Percentiles rank a stretch among this genome's conserved stretches.
Evolutionary conservation across 2,113 vertebrate species (phyloP).

Genomic region (Rutilus rutilus): DNA sequence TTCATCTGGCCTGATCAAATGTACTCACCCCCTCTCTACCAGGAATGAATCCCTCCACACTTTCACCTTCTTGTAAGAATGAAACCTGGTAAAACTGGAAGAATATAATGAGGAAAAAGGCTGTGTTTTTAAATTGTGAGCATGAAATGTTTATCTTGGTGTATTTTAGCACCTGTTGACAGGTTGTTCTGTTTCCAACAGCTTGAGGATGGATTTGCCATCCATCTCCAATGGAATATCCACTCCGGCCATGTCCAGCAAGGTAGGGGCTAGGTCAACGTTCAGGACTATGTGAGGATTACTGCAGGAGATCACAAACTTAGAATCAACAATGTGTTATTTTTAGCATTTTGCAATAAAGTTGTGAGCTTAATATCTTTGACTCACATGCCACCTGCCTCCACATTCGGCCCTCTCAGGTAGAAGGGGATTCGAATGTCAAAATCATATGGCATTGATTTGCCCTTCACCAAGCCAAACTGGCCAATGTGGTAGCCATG

Average conservation of each 20-base stretch:
- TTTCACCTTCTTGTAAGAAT: conserved; percentile 87
- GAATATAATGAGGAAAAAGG: not conserved
- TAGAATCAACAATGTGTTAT: not conserved
- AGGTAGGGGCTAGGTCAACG: conserved; percentile 92
- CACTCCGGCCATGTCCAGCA: conserved; percentile 94
- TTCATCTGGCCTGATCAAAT: conserved; percentile 23
- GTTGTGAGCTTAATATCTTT: not conserved
- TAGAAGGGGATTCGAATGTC: conserved; percentile 97
- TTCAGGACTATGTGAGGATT: conserved; percentile 94
- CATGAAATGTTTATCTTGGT: not conserved
- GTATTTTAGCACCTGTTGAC: conserved; percentile 85
- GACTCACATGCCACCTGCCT: conserved; percentile 89
- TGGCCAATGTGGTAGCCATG: conserved; percentile 98
- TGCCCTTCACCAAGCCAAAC: conserved; percentile 97
- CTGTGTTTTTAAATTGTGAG: not conserved
- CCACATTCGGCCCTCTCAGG: conserved; percentile 91
- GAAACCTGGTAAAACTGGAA: conserved; percentile 81
- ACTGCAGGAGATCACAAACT: conserved; percentile 69
- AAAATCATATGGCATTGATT: conserved; percentile 98
- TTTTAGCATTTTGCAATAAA: not conserved
- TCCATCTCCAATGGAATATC: conserved; percentile 95
- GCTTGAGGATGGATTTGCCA: conserved; percentile 95
- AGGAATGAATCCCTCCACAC: conserved; percentile 95
- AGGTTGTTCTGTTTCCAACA: conserved; percentile 87
- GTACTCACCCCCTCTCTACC: conserved; percentile 91